Base-by-base conservation (phyloP, 2,113 vertebrate species). In the Mandrillus leucophaeus region DNA sequence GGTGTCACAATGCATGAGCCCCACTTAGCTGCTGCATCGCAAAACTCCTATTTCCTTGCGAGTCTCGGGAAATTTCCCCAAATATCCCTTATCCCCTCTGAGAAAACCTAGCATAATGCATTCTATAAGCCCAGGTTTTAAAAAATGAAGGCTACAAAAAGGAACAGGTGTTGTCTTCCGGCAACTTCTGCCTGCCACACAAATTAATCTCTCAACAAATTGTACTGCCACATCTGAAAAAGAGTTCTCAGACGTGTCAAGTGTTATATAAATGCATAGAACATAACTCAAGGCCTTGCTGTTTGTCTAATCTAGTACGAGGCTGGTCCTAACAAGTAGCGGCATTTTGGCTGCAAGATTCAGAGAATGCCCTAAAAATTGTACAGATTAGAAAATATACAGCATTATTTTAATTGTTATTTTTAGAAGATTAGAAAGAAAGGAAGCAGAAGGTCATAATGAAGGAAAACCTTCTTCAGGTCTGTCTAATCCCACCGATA, bases 161-260 rank as follows among this genome's bases (percentile, higher is more conserved):
- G 61, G 40, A 79, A 22, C 7, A 1, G 12, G 2, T 18, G 9
- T 7, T 91, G 11, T 57, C 89, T 95, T 90, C 88, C 12, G 55
- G 84, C 55, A 94, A 75, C 85, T 72, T 89, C 75, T 97, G 94
- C 52, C 82, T 73, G 52, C 32, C 40, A 64, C 68, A 48, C 50
- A 88, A 45, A 83, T 43, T 73, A 66, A 88, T 89, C 85, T 84
- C 40, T 68, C 84, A 45, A 80, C 48, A 64, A 66, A 88, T 78
- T 88, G 52, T 61, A 57, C 80, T 59, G 16, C 64, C 79, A 43
- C 52, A 11, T 87, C 79, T 57, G 73, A 48, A 81, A 92, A 92
- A 38, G 57, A 30, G 61, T 48, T 91, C 82, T 57, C 35, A 5
- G 3, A 35, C 32, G 45, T 79, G 45, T 81, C 66, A 68, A 23